These are phyloP conservation scores for Eublepharis macularius DNA, from an alignment of 2,113 vertebrate genomes.

Conservation along the genomic window DNA sequence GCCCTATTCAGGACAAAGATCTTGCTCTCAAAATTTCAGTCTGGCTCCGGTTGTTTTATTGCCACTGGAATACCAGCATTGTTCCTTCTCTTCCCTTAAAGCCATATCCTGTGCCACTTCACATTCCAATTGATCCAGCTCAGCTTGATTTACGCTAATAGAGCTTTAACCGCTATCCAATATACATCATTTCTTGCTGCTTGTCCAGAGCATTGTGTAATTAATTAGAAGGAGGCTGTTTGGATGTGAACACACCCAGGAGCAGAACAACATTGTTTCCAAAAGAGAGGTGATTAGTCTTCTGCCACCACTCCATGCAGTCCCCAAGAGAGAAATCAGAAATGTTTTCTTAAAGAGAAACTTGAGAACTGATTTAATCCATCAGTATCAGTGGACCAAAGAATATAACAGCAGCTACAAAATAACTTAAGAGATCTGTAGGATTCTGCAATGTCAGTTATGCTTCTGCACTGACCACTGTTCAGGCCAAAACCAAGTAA, in stretches of 20 bases:
- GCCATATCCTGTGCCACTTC: rapidly evolving
- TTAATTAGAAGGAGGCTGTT: neutral
- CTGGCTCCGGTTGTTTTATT: neutral
- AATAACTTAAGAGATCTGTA: neutral
- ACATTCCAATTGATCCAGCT: neutral
- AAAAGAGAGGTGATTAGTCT: neutral
- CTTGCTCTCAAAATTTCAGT: neutral
- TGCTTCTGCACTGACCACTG: neutral
- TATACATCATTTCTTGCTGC: neutral
- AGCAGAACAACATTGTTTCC: neutral
- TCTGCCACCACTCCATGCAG: neutral
- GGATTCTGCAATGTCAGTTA: neutral
- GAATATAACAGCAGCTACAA: neutral
- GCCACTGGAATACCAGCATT: neutral
- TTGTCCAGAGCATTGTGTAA: neutral
- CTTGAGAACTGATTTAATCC: neutral
- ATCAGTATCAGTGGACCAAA: neutral
- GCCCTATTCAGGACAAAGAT: neutral
- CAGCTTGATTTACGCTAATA: neutral
- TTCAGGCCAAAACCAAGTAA: neutral
- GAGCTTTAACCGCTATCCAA: neutral
- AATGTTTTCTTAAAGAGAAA: neutral
- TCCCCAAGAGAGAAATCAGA: neutral
- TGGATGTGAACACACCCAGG: neutral
- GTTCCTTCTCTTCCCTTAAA: slow-evolving; percentile 9